phyloP scores from a whole-genome alignment of 2,113 vertebrate genomes.

The Pardalotus punctatus region DNA sequence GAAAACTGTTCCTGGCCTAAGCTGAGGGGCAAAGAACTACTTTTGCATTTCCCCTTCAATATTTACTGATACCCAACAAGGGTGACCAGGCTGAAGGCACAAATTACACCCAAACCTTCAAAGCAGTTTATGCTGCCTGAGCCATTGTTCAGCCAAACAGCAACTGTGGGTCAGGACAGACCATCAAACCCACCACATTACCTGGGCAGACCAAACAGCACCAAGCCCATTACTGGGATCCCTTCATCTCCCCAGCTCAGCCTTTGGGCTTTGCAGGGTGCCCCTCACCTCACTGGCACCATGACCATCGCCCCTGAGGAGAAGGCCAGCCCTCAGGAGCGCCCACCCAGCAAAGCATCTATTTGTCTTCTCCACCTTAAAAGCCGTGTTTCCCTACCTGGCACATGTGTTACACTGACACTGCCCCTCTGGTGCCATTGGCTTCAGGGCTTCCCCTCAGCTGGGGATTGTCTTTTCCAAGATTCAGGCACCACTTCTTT shows the following conservation, averaged over 20 bases:
- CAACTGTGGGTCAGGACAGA: background rate
- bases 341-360: background rate
- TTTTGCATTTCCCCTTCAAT: background rate
- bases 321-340: background rate
- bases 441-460: background rate
- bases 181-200: background rate
- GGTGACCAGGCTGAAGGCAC: background rate
- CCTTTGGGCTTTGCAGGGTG: rapidly evolving
- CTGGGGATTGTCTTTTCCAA: background rate
- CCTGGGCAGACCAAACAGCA: background rate
- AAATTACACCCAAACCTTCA: background rate
- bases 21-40: background rate
- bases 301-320: background rate
- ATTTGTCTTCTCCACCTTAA: background rate
- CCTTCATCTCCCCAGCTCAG: background rate
- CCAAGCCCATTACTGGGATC: too few species aligned
- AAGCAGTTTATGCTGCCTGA: background rate
- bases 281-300: background rate
- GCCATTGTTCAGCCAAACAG: background rate
- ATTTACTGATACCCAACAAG: background rate
- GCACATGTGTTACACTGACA: rapidly evolving
- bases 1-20: background rate
- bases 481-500: background rate
- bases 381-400: background rate
- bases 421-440: background rate